Evolutionary conservation across 2,113 vertebrate genomes (phyloP).

Genomic region (Aegypius monachus): DNA sequence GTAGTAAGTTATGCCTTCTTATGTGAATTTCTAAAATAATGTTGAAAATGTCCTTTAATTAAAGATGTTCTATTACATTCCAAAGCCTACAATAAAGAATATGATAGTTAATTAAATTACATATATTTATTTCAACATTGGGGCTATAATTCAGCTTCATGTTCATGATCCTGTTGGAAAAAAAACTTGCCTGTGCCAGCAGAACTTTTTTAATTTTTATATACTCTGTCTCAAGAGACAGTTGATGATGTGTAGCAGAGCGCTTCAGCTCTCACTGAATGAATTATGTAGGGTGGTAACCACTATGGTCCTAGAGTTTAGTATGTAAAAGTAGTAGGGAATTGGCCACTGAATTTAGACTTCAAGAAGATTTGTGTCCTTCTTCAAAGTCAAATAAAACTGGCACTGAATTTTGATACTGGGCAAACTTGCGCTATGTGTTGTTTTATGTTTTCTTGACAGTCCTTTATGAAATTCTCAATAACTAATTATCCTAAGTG

Average conservation of each 20-base stretch:
- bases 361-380: not conserved
- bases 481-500: not conserved
- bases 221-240: not conserved
- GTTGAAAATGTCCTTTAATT: not conserved
- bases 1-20: not conserved
- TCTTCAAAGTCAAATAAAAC: not conserved
- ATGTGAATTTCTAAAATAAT: not conserved
- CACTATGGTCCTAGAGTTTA: not conserved
- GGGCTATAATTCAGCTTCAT: not conserved
- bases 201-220: not conserved
- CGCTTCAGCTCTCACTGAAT: not conserved
- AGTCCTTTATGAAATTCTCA: not conserved
- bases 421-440: not conserved
- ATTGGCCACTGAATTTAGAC: not conserved
- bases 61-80: not conserved
- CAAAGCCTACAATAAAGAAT: not conserved
- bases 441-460: not conserved
- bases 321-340: not conserved
- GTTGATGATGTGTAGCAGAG: not conserved
- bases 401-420: not conserved
- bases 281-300: not conserved
- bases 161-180: not conserved
- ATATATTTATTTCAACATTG: not conserved
- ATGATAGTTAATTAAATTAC: not conserved
- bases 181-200: not conserved